Evolutionary conservation across 2,113 vertebrate genomes (phyloP).

Genomic region (Archilochus colubris): DNA sequence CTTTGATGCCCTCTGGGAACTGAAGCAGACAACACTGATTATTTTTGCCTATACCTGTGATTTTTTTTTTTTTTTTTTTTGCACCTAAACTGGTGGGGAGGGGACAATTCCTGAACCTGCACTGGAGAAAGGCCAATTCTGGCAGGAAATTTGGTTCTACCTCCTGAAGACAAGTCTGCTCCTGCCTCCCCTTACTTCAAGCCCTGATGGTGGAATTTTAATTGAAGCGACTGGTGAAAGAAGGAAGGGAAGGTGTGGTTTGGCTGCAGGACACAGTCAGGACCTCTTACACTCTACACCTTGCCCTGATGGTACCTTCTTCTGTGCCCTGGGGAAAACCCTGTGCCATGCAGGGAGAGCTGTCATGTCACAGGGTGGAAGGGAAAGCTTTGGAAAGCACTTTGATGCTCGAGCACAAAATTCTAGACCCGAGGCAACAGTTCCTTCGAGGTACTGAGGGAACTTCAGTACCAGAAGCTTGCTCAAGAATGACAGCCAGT

Average conservation of each 20-base stretch:
- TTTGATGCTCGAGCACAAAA: slow-evolving; percentile 40
- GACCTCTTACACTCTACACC: slow-evolving; percentile 8
- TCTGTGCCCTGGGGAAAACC: slow-evolving; percentile 34
- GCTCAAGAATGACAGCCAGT: not conserved
- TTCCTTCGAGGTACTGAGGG: not conserved
- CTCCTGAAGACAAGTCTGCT: slow-evolving; percentile 37
- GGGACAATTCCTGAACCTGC: not conserved
- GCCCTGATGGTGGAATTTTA: slow-evolving; percentile 54
- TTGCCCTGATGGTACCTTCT: not conserved
- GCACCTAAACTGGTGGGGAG: not conserved
- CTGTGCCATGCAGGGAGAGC: not conserved
- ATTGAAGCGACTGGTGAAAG: slow-evolving; percentile 52
- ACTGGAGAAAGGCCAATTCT: not conserved
- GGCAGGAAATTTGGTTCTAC: not conserved
- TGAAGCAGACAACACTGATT: not conserved
- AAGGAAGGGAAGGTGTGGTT: slow-evolving; percentile 40
- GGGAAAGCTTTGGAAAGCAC: slow-evolving; percentile 4
- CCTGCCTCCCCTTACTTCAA: slow-evolving; percentile 43
- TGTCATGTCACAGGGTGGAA: not conserved
- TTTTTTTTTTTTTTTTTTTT: not conserved
- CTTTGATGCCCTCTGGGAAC: not conserved
- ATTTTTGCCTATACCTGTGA: not conserved
- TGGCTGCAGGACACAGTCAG: slow-evolving; percentile 45
- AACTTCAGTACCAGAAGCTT: not conserved
- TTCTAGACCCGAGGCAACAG: slow-evolving; percentile 17